Evolutionary conservation across 2,888 invertebrate species (phyloP), one percentile per base, ranked within the genome.

Genomic region (Diadegma fenestrale): DNA sequence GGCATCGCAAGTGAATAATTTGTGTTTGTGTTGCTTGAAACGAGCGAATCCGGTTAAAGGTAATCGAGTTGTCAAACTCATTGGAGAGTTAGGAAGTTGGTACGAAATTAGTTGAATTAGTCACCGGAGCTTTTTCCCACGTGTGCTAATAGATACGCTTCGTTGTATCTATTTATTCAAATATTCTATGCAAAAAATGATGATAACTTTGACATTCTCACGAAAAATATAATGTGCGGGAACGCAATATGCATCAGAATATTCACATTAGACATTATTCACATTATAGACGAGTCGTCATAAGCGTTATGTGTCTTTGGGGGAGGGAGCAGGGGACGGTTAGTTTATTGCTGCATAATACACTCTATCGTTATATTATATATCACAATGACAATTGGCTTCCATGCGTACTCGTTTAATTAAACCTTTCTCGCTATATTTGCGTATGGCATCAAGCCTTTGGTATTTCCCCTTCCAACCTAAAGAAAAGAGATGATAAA

Each of bases 381-480:
- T 86, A 87, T 87, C 87, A 86, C 85, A 85, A 87, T 79, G 86
- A 61, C 51, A 84, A 84, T 33, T 63, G 69, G 43, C 73, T 51
- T 79, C 41, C 58, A 61, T 41, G 71, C 71, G 82, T 73, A 76
- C 63, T 43, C 77, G 79, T 86, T 87, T 86, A 88, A 88, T 89
- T 89, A 84, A 88, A 81, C 84, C 84, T 80, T 86, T 79, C 79
- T 43, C 58, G 66, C 86, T 82, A 82, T 87, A 86, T 86, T 88
- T 87, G 86, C 80, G 83, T 85, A 76, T 82, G 86, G 85, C 85
- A 87, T 88, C 86, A 87, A 83, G 82, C 83, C 71, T 80, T 81
- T 79, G 78, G 79, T 81, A 75, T 80, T 76, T 68, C 58, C 80
- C 80, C 80, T 66, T 61, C 80, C 79, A 64, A 54, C 51, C 30